phyloP scores from a whole-genome alignment of 2,113 vertebrate genomes.

The Lophura nycthemera region DNA sequence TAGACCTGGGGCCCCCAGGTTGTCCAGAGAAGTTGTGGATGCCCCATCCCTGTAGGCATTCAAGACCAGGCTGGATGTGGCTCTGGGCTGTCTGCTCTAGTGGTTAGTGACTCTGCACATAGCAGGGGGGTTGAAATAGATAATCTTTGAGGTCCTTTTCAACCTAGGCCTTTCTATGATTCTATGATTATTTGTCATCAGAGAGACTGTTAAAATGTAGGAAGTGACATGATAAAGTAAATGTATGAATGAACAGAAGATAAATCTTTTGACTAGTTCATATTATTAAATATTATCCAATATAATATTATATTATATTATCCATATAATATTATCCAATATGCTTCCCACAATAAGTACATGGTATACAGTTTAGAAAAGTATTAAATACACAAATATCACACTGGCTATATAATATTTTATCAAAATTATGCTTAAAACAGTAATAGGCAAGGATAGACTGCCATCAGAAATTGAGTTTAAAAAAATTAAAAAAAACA shows the following conservation, averaged over 20 bases:
- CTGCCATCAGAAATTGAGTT: neutral
- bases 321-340: neutral
- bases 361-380: neutral
- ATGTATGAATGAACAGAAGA: neutral
- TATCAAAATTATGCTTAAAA: neutral
- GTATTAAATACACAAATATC: neutral
- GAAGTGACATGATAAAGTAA: neutral
- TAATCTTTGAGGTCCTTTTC: too few relatives aligned
- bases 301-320: neutral
- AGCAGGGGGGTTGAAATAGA: too few relatives aligned
- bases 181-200: neutral
- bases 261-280: neutral
- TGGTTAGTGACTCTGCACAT: too few relatives aligned
- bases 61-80: too few relatives aligned
- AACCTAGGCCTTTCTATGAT: too few relatives aligned
- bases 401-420: neutral
- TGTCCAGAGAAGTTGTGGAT: too few relatives aligned
- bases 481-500: neutral
- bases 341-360: neutral
- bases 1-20: too few relatives aligned
- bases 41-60: too few relatives aligned
- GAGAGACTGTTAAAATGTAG: neutral
- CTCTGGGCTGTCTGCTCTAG: too few relatives aligned
- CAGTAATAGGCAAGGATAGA: neutral
- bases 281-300: neutral